Evolutionary conservation across 2,888 invertebrate species (phyloP), one percentile per base, ranked within the genome.

Genomic region (Drosophila imparisetae): DNA sequence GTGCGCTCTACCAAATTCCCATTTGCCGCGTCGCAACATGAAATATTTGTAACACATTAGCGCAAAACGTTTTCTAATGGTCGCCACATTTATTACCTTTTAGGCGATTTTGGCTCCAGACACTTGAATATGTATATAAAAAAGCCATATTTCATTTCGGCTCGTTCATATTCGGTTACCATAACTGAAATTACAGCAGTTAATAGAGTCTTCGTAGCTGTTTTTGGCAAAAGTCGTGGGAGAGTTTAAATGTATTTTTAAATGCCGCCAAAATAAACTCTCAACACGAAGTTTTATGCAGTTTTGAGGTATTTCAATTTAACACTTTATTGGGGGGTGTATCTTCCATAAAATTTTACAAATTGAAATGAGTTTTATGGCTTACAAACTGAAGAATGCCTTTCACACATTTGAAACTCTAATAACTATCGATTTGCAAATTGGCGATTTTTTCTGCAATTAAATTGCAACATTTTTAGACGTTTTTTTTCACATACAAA

Each of bases 41-140:
- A 86, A 86, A 86, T 89, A 86, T 86, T 84, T 86, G 87, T 89
- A 89, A 83, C 89, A 85, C 86, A 86, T 86, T 86, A 86, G 75
- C 72, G 87, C 80, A 89, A 89, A 89, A 72, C 86, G 87, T 71
- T 86, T 86, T 84, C 85, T 86, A 86, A 86, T 86, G 86, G 82
- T 66, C 72, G 60, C 48, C 61, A 68, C 88, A 85, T 85, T 85
- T 89, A 70, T 89, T 64, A 88, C 52, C 60, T 38, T 60, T 50
- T 30, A 34, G 78, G 75, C 69, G 78, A 88, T 80, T 85, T 71
- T 58, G 58, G 5, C 38, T 13, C 30, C 57, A 40, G 27, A 27
- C 40, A 4, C 38, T 18, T 55, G 38, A 30, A 27, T 64, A 42
- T 67, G 75, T 68, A 66, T 48, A 67, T 61, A 64, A 83, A 78